Evolutionary conservation across 2,113 vertebrate species (phyloP).

Genomic region (Gadus macrocephalus): DNA sequence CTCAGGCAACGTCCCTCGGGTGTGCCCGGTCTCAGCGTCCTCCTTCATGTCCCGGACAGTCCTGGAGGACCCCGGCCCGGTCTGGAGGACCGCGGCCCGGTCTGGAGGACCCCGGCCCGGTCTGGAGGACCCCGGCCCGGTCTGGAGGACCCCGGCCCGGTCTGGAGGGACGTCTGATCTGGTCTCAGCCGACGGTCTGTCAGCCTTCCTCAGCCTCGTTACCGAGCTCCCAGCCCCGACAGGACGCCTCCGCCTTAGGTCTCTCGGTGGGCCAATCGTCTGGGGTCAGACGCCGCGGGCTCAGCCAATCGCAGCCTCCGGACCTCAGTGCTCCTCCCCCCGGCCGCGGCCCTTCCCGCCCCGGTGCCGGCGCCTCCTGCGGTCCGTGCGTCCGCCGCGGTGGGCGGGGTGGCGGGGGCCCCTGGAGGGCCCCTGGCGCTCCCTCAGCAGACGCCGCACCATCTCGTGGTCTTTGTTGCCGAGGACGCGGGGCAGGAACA

Average conservation of each 20-base stretch:
- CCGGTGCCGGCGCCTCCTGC: conserved; percentile 43
- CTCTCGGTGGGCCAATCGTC: not conserved
- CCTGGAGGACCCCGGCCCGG: conserved; percentile 15
- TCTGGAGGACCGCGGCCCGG: no score
- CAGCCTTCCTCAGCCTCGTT: not conserved
- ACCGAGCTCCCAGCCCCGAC: conserved; percentile 1
- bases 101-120: no score
- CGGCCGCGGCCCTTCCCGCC: conserved; percentile 19
- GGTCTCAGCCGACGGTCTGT: not conserved
- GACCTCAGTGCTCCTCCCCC: conserved; percentile 21
- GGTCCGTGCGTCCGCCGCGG: conserved; percentile 21
- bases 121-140: no score
- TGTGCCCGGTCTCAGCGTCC: not conserved
- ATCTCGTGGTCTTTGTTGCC: conserved; percentile 90
- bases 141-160: no score
- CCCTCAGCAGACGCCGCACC: conserved; percentile 67
- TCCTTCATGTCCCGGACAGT: not conserved
- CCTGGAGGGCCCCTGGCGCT: conserved; percentile 27
- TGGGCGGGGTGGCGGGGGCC: conserved; percentile 59
- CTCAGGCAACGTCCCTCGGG: not conserved
- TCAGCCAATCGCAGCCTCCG: not conserved
- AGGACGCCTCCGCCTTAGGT: conserved; percentile 6
- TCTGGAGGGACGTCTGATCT: not conserved
- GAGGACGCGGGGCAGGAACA: conserved; percentile 92
- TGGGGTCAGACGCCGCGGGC: not conserved